Base-by-base conservation (phyloP, 2,797 vertebrate genomes). In the Bufotes viridis region DNA sequence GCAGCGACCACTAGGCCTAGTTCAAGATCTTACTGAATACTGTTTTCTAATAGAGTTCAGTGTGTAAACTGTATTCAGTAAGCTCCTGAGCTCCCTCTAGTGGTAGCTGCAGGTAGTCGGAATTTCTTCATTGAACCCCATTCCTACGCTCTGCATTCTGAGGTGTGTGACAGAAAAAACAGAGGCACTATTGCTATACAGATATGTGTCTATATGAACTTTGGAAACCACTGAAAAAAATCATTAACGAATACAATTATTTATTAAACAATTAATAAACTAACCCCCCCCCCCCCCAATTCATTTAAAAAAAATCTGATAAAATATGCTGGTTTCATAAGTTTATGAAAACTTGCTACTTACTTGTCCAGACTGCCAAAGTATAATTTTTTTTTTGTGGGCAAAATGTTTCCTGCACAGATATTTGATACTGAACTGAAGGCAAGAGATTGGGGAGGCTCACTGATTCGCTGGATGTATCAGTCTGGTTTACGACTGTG, bases 351-450 rank as follows among this genome's bases (percentile, higher is more conserved):
- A 17, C 13, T 14, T 29, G 74, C 15, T 2, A 70, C 87, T 79
- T 86, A 89, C 88, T 76, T 89, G 88, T 89, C 84, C 72, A 51
- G 24, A 89, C 61, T 2, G 18, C 17, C 5, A 53, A 14, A 17
- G 49, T 78, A 55, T 67, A 81, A 17, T 69, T 75, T 12, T 2
- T 20, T 15, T 15, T 86, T 42, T 82, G 42, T 1, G 84, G 84
- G 51, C 88, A 89, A 12, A 81, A 69, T 1, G 26, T 24, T 14
- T 78, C 63, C 65, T 83, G 67, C n/a, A 82, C 61, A 6, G 53
- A 42, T n/a, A 89, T 34, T 12, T 7, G 14, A 86, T 89, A 89
- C 22, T 82, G 10, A 51, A 51, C 6, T 18, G 80, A 82, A 42
- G 88, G 88, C 15, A n/a, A 11, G 10, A 89, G 88, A 42, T 1